Evolutionary conservation across 2,888 invertebrate species (phyloP).

Genomic region (Pyrocoelia pectoralis): DNA sequence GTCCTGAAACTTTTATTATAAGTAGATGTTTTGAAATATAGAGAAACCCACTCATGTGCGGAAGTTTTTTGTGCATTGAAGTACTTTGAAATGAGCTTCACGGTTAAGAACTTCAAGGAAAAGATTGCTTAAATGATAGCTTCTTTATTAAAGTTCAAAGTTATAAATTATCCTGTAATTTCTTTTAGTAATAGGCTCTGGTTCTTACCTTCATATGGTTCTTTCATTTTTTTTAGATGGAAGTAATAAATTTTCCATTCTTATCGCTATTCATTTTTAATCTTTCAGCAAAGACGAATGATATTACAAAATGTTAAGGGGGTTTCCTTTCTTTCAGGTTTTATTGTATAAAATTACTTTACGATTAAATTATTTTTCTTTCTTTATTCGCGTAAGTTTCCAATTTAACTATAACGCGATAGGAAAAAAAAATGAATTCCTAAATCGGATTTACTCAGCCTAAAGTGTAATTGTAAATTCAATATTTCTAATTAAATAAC

Average conservation of each 20-base stretch:
- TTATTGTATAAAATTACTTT: background rate
- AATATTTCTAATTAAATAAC: conserved; percentile 37
- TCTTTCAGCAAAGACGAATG: background rate
- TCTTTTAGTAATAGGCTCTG: conserved; percentile 26
- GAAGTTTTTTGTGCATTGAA: conserved; percentile 44
- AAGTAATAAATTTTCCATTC: conserved; percentile 1
- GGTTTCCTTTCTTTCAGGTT: background rate
- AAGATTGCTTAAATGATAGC: conserved; percentile 40
- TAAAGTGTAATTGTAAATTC: conserved; percentile 22
- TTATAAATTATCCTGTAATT: conserved; percentile 36
- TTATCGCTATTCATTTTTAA: conserved; percentile 1
- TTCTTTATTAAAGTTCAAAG: conserved; percentile 40
- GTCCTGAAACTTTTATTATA: conserved; percentile 50
- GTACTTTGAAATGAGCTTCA: conserved; percentile 39
- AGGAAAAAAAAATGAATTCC: conserved; percentile 13
- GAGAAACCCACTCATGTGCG: conserved; percentile 46
- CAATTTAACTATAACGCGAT: conserved; percentile 10
- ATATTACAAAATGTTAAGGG: background rate
- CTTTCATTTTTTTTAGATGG: background rate
- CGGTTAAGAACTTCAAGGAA: conserved; percentile 33
- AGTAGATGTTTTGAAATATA: conserved; percentile 47
- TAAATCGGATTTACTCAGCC: conserved; percentile 19
- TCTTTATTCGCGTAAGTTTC: background rate
- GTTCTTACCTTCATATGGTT: conserved; percentile 9
- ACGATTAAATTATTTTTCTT: background rate